Base-by-base conservation (phyloP, 2,797 vertebrate species). In the Characodon lateralis region DNA sequence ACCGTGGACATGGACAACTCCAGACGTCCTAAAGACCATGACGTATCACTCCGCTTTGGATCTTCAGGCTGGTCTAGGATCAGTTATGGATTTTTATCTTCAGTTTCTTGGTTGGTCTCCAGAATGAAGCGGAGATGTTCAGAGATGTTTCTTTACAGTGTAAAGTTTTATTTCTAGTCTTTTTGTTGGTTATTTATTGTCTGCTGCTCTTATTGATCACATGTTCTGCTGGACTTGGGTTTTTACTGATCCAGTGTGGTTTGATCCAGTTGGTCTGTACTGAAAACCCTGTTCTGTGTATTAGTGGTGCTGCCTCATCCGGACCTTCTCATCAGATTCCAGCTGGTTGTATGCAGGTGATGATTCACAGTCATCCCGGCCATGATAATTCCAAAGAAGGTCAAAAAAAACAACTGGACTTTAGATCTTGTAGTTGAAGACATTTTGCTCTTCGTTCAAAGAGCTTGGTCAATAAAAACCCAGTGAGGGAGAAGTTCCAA, bases 121-220 rank as follows among this genome's bases (percentile, higher is more conserved):
- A 26, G 46, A 63, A 14, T 43, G 20, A 70, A 70, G 66, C 46
- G 35, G 26, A 50, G 58, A 74, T 28, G 8, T 61, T 78, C 31
- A 72, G 20, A 16, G 46, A 50, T 4, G 7, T 82, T 85, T 88
- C 69, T 90, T 90, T 89, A 87, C 84, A 85, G 81, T 86, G 84
- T 86, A 88, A 87, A 87, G 85, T 89, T 88, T 78, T 55, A 78
- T 83, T 48, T 2, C 77, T 9, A 9, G 61, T 86, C 6, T 74
- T 83, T 89, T 81, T 83, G 83, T 88, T 81, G 20, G 86, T 84
- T 72, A 84, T 85, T 82, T 74, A 84, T 87, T 39, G 48, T 46
- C 7, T 76, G 39, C 26, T 1, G 14, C 50, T 74, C 8, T 56
- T 13, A 39, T 46, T 5, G 51, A 22, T 53, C 51, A 20, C 20